Evolutionary conservation across 2,113 vertebrate species (phyloP).

Genomic region (Phaethornis superciliosus): DNA sequence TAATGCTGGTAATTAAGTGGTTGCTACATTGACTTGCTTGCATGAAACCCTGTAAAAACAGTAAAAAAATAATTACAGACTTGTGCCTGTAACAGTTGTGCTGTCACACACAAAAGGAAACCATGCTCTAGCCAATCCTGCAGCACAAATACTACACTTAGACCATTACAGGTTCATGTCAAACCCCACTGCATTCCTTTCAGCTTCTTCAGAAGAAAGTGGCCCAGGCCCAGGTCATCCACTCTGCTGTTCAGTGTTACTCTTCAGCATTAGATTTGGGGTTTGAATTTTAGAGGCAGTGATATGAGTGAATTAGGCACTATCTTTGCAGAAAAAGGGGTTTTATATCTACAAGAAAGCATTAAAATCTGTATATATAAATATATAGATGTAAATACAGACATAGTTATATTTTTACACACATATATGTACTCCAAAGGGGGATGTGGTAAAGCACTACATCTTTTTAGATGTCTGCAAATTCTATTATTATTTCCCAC

Average conservation of each 20-base stretch:
- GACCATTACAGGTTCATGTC: background rate
- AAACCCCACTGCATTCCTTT: background rate
- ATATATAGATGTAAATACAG: no score
- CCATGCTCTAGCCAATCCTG: background rate
- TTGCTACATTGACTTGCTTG: accelerated
- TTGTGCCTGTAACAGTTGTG: background rate
- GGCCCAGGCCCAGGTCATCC: no score
- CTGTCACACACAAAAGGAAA: background rate
- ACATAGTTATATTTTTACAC: no score
- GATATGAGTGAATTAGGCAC: background rate
- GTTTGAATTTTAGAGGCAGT: background rate
- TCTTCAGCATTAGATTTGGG: background rate
- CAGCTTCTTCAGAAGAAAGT: background rate
- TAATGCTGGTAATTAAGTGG: background rate
- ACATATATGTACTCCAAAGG: background rate
- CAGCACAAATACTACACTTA: background rate
- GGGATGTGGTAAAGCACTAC: background rate
- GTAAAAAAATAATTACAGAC: accelerated
- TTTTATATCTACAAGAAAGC: background rate
- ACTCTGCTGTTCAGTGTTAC: background rate
- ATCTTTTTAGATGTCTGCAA: background rate
- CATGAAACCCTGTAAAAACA: background rate
- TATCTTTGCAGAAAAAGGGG: background rate
- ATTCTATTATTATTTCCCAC: background rate
- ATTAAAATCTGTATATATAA: accelerated